phyloP scores from a whole-genome alignment of 2,113 vertebrate genomes.

The Passer montanus region DNA sequence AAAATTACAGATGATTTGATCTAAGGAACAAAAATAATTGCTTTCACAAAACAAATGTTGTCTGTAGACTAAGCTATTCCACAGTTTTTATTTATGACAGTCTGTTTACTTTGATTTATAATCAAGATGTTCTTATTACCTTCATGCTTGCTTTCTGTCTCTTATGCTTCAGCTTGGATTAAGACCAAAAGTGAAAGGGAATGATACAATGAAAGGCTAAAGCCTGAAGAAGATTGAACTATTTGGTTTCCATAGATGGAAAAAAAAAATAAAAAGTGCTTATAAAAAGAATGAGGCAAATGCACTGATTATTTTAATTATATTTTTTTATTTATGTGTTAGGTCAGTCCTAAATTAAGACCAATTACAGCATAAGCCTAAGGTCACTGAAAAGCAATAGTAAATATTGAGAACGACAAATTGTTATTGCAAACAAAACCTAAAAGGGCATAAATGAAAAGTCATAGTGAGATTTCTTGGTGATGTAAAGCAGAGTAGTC shows the following conservation, averaged over 20 bases:
- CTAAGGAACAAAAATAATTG: slow-evolving; percentile 62
- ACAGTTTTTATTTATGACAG: slow-evolving; percentile 49
- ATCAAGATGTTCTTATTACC: slow-evolving; percentile 55
- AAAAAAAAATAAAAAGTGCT: neutral
- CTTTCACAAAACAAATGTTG: slow-evolving; percentile 33
- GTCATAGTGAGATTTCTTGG: neutral
- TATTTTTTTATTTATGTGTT: neutral
- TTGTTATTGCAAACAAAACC: neutral
- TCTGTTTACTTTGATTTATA: slow-evolving; percentile 59
- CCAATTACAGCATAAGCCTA: neutral
- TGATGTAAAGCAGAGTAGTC: neutral
- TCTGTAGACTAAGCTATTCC: slow-evolving; percentile 18
- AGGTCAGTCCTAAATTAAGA: neutral
- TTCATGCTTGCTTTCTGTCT: slow-evolving; percentile 12
- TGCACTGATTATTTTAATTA: neutral
- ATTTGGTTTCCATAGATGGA: neutral
- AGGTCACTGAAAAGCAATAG: neutral
- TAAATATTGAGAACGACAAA: neutral
- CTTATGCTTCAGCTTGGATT: neutral
- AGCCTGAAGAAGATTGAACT: neutral
- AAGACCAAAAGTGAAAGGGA: slow-evolving; percentile 12
- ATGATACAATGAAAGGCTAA: neutral
- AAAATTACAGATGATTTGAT: slow-evolving; percentile 52
- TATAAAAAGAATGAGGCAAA: neutral
- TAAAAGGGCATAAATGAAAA: neutral